Evolutionary conservation across 2,113 vertebrate genomes (phyloP).

Genomic region (Tricholaema leucomelas): DNA sequence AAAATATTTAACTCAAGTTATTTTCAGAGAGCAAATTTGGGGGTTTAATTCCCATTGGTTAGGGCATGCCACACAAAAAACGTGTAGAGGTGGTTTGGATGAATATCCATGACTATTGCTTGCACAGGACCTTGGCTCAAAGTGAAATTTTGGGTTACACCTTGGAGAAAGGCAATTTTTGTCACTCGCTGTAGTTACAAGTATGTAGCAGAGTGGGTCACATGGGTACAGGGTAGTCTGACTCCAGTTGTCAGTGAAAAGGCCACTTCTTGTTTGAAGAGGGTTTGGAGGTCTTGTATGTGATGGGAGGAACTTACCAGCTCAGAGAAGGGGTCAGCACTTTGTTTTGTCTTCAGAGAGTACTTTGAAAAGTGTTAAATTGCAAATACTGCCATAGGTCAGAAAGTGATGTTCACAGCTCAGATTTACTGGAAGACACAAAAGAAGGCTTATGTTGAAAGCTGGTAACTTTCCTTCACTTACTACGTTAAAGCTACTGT

Average conservation of each 20-base stretch:
- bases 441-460: not conserved
- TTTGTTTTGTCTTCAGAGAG: not conserved
- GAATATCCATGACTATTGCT: not conserved
- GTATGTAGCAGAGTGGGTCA: not conserved
- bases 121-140: not conserved
- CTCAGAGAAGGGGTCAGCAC: not conserved
- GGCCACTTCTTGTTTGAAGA: not conserved
- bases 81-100: not conserved
- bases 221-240: not conserved
- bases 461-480: not conserved
- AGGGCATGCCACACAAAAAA: not conserved
- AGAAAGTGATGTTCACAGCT: not conserved
- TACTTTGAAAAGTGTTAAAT: not conserved
- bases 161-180: not conserved
- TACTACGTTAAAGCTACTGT: not conserved
- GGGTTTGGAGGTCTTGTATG: not conserved
- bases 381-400: not conserved
- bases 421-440: not conserved
- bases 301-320: not conserved
- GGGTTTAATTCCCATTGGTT: not conserved
- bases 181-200: not conserved
- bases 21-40: not conserved
- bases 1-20: not conserved
- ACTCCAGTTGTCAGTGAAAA: not conserved
- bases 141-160: rapidly evolving